Evolutionary conservation across 1,140 invertebrate genomes (phyloP), one percentile per base, ranked within the genome.

Genomic region (Drosophila asahinai): DNA sequence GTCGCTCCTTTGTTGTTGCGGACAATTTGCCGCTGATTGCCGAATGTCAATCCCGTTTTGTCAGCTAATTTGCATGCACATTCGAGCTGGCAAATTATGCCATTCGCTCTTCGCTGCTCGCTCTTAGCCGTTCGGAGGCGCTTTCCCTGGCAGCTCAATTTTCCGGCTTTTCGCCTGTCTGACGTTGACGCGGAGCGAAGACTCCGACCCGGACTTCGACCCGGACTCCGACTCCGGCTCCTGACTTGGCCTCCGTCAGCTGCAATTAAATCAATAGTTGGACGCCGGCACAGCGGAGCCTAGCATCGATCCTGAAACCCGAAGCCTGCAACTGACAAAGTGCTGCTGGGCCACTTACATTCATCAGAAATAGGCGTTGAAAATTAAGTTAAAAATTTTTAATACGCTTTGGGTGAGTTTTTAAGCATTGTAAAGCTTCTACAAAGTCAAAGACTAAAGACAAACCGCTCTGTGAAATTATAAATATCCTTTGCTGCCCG

Each of bases 11-110:
- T 66, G 67, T 66, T 49, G 19, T 36, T 73, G 71, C 72, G 19
- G 43, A 40, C 55, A 75, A 74, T 78, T 82, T 70, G 63, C 60
- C 54, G 67, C 51, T 83, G 65, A 65, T 80, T 76, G 65, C 48
- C 60, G 74, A 78, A 70, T 78, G 68, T 48, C 76, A 54, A 63
- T 75, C 63, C 45, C 36, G 70, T 86, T 79, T 86, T 79, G 83
- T 83, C 75, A 86, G 80, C 76, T 83, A 87, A 86, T 87, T 86
- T 86, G 71, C 83, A 87, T 86, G 60, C 63, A 77, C 77, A 71
- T 70, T 71, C 66, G 36, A 66, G 55, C 52, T 58, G 61, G 40
- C 70, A 61, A 58, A 63, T 75, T 72, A 71, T 75, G 72, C 47
- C 57, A 25, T 36, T 49, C 49, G 49, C 15, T 27, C 8, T 51